A percentile compares a stretch with the other conserved stretches of the same genome.
phyloP scores from a whole-genome alignment of 2,113 vertebrate species.

The Bucco capensis region DNA sequence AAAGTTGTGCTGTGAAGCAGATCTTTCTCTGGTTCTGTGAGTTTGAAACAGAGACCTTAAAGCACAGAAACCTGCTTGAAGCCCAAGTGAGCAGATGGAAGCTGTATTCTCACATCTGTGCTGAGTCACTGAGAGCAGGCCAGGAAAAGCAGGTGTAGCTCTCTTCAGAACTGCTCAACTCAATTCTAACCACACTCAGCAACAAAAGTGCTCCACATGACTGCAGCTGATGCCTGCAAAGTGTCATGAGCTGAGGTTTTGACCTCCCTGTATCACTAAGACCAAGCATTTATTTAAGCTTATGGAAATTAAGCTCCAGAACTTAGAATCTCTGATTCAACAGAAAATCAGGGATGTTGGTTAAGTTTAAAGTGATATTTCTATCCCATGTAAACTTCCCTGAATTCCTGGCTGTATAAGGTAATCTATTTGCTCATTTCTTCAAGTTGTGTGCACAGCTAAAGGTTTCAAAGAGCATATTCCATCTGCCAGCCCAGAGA shows the following conservation, averaged over 20 bases:
- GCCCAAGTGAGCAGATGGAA: neutral
- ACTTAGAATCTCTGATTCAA: no score
- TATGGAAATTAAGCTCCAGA: neutral
- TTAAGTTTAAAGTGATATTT: neutral
- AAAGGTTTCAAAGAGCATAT: neutral
- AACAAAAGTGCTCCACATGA: neutral
- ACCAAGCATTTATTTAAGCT: neutral
- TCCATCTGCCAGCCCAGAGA: neutral
- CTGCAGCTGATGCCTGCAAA: neutral
- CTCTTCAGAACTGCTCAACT: neutral
- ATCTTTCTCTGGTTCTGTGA: neutral
- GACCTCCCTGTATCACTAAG: neutral
- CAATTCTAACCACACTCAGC: neutral
- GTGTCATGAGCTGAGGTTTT: neutral
- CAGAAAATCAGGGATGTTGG: neutral
- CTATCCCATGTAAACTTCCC: neutral
- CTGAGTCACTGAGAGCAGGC: neutral
- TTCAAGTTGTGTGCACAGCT: neutral
- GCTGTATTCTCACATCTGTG: neutral
- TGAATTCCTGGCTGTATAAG: neutral
- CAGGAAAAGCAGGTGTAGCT: constrained; percentile 42
- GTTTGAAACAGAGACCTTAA: neutral
- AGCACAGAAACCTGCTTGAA: neutral
- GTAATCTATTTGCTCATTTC: neutral
- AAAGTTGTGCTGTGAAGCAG: neutral